Evolutionary conservation across 2,113 vertebrate genomes (phyloP).

Genomic region (Saccopteryx leptura): DNA sequence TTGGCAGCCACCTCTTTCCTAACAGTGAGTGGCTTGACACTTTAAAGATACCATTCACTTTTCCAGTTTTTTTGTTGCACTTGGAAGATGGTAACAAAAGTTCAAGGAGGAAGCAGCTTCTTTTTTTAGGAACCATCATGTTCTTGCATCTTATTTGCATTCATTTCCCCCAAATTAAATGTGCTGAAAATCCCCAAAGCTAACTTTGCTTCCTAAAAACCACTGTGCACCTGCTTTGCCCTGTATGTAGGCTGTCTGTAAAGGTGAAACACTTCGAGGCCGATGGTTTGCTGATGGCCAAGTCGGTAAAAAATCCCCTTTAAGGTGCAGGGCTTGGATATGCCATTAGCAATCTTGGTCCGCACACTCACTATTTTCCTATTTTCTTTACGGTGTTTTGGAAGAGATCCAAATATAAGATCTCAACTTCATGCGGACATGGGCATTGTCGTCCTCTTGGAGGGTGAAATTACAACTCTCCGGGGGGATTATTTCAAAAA

Average conservation of each 20-base stretch:
- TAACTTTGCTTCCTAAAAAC: slow-evolving; percentile 62
- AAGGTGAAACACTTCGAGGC: slow-evolving; percentile 11
- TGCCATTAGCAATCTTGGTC: background rate
- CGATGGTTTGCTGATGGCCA: background rate
- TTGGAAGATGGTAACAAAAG: background rate
- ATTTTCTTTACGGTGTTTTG: slow-evolving; percentile 55
- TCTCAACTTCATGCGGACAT: slow-evolving; percentile 16
- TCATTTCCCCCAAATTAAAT: slow-evolving; percentile 53
- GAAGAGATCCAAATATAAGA: slow-evolving; percentile 17
- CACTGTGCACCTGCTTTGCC: slow-evolving; percentile 51
- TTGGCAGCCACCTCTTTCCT: background rate
- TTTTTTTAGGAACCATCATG: slow-evolving; percentile 20
- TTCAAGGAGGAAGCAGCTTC: slow-evolving; percentile 24
- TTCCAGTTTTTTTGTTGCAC: background rate
- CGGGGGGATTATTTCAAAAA: slow-evolving; percentile 52
- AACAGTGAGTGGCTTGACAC: background rate
- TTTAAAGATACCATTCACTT: background rate
- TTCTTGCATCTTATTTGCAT: slow-evolving; percentile 59
- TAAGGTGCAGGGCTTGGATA: background rate
- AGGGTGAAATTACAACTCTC: slow-evolving; percentile 56
- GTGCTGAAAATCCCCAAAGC: slow-evolving; percentile 56
- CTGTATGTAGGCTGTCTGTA: background rate
- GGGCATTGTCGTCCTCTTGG: slow-evolving; percentile 40
- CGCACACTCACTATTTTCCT: slow-evolving; percentile 1
- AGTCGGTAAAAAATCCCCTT: slow-evolving; percentile 38